A percentile compares a stretch with the other conserved stretches of the same genome.
Evolutionary conservation across 2,797 vertebrate species (phyloP).

Genomic region (Microtus agrestis): DNA sequence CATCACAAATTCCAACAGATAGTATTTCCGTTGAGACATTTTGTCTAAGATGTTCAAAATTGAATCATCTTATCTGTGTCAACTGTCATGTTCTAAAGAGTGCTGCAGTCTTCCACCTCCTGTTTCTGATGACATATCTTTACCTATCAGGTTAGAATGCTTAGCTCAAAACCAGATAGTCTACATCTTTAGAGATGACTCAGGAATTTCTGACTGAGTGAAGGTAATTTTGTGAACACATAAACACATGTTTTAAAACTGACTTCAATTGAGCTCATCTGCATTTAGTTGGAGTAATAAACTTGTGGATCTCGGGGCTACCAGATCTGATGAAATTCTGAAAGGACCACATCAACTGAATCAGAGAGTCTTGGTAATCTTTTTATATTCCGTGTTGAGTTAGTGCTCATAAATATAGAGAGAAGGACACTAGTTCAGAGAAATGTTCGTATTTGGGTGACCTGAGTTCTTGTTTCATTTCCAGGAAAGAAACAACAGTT

Average conservation of each 20-base stretch:
- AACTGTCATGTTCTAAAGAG: constrained; percentile 8
- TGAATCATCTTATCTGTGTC: constrained; percentile 32
- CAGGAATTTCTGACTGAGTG: constrained; percentile 21
- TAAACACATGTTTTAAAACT: constrained; percentile 20
- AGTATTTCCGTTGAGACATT: constrained; percentile 39
- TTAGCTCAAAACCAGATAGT: constrained; percentile 39
- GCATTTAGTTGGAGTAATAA: constrained; percentile 44
- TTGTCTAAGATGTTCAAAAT: constrained; percentile 55
- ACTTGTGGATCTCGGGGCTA: neutral
- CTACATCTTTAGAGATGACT: neutral
- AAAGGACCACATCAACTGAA: neutral
- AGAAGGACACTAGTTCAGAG: neutral
- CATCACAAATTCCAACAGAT: constrained; percentile 61
- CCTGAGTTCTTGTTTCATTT: neutral
- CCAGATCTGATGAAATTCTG: constrained; percentile 18
- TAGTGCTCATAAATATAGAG: constrained; percentile 8
- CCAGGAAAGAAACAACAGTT: neutral
- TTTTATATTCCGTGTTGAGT: neutral
- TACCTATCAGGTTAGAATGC: neutral
- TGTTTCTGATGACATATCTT: neutral
- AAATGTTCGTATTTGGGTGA: constrained; percentile 32
- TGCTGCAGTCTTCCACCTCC: neutral
- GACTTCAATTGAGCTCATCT: constrained; percentile 3
- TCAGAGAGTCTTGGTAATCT: neutral
- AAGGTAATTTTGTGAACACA: constrained; percentile 33